A percentile compares a stretch with the other conserved stretches of the same genome.
Conservation (phyloP, 30 jellyfish, hydroid and myxozoan genomes). For the Pelagia noctiluca region DNA sequence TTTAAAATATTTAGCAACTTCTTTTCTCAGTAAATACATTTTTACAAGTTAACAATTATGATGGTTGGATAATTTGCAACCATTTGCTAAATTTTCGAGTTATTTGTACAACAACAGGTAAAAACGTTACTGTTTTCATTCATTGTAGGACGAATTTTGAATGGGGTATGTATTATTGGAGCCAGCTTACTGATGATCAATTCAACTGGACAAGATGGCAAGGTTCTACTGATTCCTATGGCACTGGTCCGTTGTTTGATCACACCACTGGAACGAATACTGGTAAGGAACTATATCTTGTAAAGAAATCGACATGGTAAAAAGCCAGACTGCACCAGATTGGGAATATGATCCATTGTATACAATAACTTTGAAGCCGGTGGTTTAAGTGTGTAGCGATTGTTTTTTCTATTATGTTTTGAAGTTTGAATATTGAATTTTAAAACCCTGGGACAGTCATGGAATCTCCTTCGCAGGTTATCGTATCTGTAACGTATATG, state of each 20-base stretch:
- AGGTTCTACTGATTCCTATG: slow-evolving; percentile 91
- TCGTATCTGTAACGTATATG: background rate
- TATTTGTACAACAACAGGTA: too few species aligned
- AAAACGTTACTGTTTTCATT: too few species aligned
- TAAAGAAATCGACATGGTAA: too few species aligned
- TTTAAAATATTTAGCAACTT: too few species aligned
- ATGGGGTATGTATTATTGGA: slow-evolving; percentile 82
- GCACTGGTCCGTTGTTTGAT: slow-evolving; percentile 98
- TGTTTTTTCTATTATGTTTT: background rate
- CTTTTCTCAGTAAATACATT: too few species aligned
- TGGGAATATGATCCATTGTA: too few species aligned
- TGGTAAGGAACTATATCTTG: slow-evolving; percentile 47
- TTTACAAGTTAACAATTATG: too few species aligned
- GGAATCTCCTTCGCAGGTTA: background rate
- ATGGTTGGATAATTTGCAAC: too few species aligned
- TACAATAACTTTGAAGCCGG: too few species aligned
- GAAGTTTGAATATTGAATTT: background rate
- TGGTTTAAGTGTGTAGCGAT: too few species aligned
- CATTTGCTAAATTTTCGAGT: too few species aligned
- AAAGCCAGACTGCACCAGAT: too few species aligned
- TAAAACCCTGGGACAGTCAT: background rate
- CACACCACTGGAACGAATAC: slow-evolving; percentile 98
- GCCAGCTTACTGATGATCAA: slow-evolving; percentile 92
- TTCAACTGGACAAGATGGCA: slow-evolving; percentile 91
- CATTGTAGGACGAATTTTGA: slow-evolving; percentile 89